Evolutionary conservation across 1,140 invertebrate species (phyloP), one percentile per base, ranked within the genome.

Genomic region (Calliopsis andreniformis): DNA sequence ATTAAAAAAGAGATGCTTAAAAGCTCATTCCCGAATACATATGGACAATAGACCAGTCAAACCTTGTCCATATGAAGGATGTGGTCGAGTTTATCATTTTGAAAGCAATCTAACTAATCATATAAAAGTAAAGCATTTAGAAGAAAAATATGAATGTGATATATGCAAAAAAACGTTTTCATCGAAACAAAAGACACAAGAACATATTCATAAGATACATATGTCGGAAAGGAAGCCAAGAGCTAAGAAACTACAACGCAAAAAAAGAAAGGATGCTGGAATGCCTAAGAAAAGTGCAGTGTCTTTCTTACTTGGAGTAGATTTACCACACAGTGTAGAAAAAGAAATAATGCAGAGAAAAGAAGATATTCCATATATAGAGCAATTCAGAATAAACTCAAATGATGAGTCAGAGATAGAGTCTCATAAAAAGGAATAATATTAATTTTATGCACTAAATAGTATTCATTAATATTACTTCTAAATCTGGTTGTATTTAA

Each of bases 41-140:
- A 35, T 3, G 12, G 32, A 75, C 18, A 56, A 68, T 20, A 77
- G 77, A 69, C 23, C 25, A 3, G 20, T 78, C 25, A 18, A 88
- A 10, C 20, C 70, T 20, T 89, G 88, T 39, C 63, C 83, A 14
- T 88, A 84, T n/a, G 75, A 88, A 7, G 78, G 80, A 20, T 89
- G 88, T 75, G 20, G 71, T 3, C 77, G 70, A 12, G 18, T 72
- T 28, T 89, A 87, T 79, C 63, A 43, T 2, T 85, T 66, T 25
- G 83, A 88, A 71, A 72, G 14, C 10, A 89, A 87, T 79, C 67
- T 89, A 4, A 47, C 75, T 0, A 28, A 56, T 3, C 88, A 89
- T 20, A 69, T 89, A 47, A 55, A 43, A 43, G 56, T 18, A n/a
- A 56, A n/a, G 18, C 88, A 89, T 79, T 28, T 84, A 1, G 85